Conservation (phyloP, 2,797 vertebrate genomes). For the Hipposideros larvatus region DNA sequence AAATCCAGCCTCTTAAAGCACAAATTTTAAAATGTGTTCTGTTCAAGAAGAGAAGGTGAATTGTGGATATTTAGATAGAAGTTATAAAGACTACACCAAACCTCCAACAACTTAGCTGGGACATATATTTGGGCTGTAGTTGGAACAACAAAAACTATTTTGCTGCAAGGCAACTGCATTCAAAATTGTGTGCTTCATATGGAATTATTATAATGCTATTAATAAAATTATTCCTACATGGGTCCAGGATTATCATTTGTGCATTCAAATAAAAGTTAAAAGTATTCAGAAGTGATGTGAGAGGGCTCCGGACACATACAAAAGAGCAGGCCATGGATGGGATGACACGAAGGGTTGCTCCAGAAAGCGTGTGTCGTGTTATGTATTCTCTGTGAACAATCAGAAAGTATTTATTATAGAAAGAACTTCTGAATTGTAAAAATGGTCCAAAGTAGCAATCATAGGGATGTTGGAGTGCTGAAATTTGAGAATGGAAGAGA, state of each 20-base stretch:
- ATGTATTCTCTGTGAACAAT: background rate
- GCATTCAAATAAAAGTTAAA: conserved; percentile 11
- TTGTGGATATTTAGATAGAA: background rate
- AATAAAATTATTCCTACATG: background rate
- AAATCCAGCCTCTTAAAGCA: conserved; percentile 48
- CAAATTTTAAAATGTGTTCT: conserved; percentile 14
- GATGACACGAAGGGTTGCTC: too few relatives aligned
- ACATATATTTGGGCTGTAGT: background rate
- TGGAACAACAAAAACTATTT: conserved; percentile 28
- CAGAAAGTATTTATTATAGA: conserved; percentile 29
- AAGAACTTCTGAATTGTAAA: conserved; percentile 69
- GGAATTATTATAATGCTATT: background rate
- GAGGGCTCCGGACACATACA: background rate
- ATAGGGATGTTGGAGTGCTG: conserved; percentile 13
- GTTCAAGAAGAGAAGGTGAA: conserved; percentile 4
- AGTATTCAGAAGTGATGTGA: background rate
- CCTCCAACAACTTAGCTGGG: background rate
- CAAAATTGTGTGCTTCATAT: conserved; percentile 5
- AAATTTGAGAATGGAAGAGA: conserved; percentile 71
- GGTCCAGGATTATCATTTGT: background rate
- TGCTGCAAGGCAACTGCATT: background rate
- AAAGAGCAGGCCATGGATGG: background rate
- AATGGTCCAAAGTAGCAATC: conserved; percentile 22
- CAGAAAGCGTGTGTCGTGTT: background rate
- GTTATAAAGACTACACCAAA: background rate